Base-by-base conservation (phyloP, 2,113 vertebrate genomes). In the Athene noctua region DNA sequence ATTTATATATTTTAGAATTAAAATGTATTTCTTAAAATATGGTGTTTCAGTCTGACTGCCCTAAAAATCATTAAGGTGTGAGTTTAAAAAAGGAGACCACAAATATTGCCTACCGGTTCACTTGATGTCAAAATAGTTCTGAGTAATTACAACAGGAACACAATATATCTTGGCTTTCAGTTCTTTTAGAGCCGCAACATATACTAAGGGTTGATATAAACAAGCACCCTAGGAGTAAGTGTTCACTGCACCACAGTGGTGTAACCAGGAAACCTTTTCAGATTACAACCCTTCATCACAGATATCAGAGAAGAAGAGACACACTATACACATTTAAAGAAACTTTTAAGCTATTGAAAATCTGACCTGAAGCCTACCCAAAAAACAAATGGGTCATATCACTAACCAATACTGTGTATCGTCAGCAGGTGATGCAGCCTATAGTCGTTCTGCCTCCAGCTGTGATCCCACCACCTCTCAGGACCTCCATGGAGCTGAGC, bases 1-100 rank as follows among this genome's bases (percentile, higher is more conserved):
- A 46, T 46, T 46, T 46, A 46, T 46, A 46, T 46, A 46, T 46
- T 46, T 46, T 42, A 57, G 29, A 86, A 59, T 49, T 87, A 13
- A 18, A 73, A 67, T 88, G 62, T 80, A 70, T 87, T 96, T 96
- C 92, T 86, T 9, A 58, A 63, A 77, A 67, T 52, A 49, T 14
- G 9, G 17, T 67, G 27, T 92, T 97, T 97, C 92, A 93, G 49
- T 95, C 68, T 10, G 21, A 88, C 83, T 94, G 47, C 74, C 65
- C 72, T 96, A 84, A 96, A 98, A 95, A 74, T 94, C 86, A 88
- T 97, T 97, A 97, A 96, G 85, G 55, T 38, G 34, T 77, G 54
- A 62, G 54, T 96, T 98, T 97, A 91, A 84, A 63, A 73, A 94
- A 86, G 49, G 70, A 95, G 47, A 84, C 27, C 73, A 89, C 62